phyloP scores from a whole-genome alignment of 2,113 vertebrate species.

The Hydropotes inermis region DNA sequence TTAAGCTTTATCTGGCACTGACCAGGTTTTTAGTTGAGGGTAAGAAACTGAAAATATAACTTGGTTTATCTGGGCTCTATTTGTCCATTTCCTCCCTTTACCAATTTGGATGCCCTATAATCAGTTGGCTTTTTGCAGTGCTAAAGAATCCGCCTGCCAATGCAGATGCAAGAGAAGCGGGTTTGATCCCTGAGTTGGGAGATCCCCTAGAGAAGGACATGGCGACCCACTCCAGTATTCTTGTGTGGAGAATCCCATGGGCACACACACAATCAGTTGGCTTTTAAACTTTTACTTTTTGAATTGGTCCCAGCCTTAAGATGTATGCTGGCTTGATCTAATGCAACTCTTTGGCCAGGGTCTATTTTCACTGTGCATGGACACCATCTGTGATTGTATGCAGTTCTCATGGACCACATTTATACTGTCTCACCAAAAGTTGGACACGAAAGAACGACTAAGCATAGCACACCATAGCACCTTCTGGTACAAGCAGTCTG shows the following conservation, averaged over 20 bases:
- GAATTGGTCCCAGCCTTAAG: background rate
- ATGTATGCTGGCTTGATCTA: background rate
- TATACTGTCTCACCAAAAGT: background rate
- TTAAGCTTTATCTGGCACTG: background rate
- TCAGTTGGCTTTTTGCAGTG: background rate
- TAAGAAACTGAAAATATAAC: background rate
- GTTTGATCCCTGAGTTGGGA: background rate
- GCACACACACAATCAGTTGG: background rate
- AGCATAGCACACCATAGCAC: background rate
- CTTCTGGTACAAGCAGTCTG: background rate
- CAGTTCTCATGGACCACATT: background rate
- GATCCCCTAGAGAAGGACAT: background rate
- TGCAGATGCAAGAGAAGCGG: background rate
- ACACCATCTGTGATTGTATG: background rate
- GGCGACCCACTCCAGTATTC: background rate
- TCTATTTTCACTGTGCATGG: background rate
- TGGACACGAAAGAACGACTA: fast-evolving
- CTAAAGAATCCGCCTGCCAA: background rate
- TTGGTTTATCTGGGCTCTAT: background rate
- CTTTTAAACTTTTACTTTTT: background rate
- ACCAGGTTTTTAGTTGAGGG: background rate
- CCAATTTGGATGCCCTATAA: background rate
- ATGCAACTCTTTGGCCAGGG: background rate
- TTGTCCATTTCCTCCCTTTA: background rate
- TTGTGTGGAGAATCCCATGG: background rate